Evolutionary conservation across 2,113 vertebrate genomes (phyloP).

Genomic region (Aptenodytes patagonicus): DNA sequence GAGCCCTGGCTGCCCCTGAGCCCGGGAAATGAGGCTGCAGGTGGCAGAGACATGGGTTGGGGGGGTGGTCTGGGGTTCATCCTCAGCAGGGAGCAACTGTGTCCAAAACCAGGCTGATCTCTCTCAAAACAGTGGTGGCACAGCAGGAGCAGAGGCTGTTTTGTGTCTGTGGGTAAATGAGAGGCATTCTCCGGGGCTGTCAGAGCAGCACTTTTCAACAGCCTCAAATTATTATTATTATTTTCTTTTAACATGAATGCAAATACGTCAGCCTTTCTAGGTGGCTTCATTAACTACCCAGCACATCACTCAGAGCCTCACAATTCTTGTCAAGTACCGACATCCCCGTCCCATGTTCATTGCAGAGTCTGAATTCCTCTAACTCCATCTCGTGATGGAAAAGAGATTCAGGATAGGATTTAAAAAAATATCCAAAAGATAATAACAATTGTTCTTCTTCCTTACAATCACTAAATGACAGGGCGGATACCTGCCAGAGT

Average conservation of each 20-base stretch:
- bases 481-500: not conserved
- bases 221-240: slow-evolving; percentile 49
- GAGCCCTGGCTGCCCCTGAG: not conserved
- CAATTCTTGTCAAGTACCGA: not conserved
- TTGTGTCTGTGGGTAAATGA: not conserved
- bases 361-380: not conserved
- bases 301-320: slow-evolving; percentile 33
- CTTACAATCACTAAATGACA: not conserved
- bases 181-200: not conserved
- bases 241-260: slow-evolving; percentile 34
- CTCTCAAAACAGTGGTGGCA: not conserved
- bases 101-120: not conserved
- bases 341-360: not conserved
- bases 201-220: slow-evolving; percentile 42
- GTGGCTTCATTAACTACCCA: slow-evolving; percentile 48
- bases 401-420: not conserved
- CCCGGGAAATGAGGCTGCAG: not conserved
- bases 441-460: not conserved
- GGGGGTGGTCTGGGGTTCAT: fast-evolving
- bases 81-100: not conserved
- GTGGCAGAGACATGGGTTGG: too few species aligned
- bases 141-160: not conserved
- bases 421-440: not conserved
- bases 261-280: slow-evolving; percentile 18
- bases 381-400: not conserved